These are phyloP conservation scores for Agrypnus murinus DNA, from an alignment of 2,888 invertebrate genomes.

Conservation along the genomic window DNA sequence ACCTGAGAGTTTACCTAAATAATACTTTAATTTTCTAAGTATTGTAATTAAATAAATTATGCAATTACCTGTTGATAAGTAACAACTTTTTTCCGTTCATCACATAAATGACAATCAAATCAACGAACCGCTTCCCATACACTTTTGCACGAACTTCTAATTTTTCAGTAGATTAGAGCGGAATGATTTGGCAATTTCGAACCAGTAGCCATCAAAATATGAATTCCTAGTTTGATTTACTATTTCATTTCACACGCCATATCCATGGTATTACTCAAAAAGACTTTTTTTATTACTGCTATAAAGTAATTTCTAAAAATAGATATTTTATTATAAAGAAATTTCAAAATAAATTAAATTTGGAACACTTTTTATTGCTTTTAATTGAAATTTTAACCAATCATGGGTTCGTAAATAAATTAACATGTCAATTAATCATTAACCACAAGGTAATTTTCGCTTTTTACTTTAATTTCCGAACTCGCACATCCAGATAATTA, in stretches of 20 bases:
- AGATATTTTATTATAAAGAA: too few relatives aligned
- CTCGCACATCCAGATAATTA: too few relatives aligned
- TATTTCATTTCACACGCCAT: conserved; percentile 31
- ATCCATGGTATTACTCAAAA: neutral
- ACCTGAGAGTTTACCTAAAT: too few relatives aligned
- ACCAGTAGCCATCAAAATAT: conserved; percentile 1
- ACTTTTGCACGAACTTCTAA: conserved; percentile 34
- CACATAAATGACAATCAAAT: conserved; percentile 21
- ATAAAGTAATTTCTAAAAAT: too few relatives aligned
- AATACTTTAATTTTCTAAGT: neutral
- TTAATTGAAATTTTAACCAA: too few relatives aligned
- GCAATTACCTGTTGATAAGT: neutral
- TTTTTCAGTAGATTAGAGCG: conserved; percentile 37
- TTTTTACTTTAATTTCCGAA: too few relatives aligned
- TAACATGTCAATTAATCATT: too few relatives aligned
- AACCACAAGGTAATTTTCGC: too few relatives aligned
- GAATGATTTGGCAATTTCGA: conserved; percentile 28
- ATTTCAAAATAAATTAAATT: too few relatives aligned
- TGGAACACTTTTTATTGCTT: too few relatives aligned
- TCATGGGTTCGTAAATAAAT: too few relatives aligned
- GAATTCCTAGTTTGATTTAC: conserved; percentile 27
- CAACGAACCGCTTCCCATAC: conserved; percentile 19
- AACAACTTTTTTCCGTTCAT: conserved; percentile 1
- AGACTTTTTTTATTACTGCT: too few relatives aligned
- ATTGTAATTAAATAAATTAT: neutral